A percentile compares a stretch with the other conserved stretches of the same genome.
phyloP scores from a whole-genome alignment of 2,113 vertebrate species.

The Paradisaea rubra region DNA sequence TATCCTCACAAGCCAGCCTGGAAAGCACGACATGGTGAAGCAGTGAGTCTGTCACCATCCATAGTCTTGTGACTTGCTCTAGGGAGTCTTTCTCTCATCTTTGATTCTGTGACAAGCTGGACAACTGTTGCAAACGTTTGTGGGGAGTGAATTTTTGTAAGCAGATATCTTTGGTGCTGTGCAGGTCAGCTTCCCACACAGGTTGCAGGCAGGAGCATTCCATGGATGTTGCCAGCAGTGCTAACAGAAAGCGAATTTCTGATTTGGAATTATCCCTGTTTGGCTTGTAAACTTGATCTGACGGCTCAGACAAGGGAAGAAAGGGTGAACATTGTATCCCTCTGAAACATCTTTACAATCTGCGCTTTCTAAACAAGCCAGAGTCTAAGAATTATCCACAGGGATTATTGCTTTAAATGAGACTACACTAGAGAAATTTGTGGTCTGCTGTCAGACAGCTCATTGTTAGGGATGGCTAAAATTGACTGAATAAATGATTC shows the following conservation, averaged over 20 bases:
- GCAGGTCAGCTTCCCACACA: background rate
- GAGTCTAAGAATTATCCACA: background rate
- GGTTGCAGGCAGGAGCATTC: background rate
- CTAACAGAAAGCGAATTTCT: background rate
- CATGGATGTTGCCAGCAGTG: rapidly evolving
- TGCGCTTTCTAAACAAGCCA: background rate
- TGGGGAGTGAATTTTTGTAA: background rate
- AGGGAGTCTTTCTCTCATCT: background rate
- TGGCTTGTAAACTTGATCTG: background rate
- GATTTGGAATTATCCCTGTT: background rate
- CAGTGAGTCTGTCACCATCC: background rate
- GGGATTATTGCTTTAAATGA: background rate
- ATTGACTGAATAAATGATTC: background rate
- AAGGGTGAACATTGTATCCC: background rate
- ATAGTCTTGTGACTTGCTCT: rapidly evolving
- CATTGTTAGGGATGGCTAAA: background rate
- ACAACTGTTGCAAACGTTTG: background rate
- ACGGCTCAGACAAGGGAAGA: background rate
- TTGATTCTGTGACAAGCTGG: background rate
- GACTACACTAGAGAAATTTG: background rate
- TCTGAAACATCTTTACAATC: background rate
- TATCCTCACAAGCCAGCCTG: background rate
- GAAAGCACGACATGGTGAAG: background rate
- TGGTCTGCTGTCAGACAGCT: background rate
- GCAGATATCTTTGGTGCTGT: rapidly evolving